A percentile compares a stretch with the other conserved stretches of the same genome.
Conservation (phyloP, 2,888 invertebrate genomes). For the Apamea epomidion region DNA sequence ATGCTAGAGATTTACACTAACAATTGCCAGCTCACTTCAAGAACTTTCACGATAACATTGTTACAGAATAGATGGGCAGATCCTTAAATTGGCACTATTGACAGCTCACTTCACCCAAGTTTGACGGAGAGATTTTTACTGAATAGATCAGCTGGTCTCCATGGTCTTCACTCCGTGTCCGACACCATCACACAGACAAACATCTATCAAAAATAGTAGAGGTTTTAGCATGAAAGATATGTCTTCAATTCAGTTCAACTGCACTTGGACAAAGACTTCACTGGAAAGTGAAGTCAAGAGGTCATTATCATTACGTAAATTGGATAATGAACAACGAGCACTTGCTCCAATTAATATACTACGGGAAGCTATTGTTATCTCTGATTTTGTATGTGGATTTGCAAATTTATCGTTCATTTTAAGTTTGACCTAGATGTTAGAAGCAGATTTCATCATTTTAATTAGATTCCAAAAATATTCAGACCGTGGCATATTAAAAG, state of each 20-base stretch:
- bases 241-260: constrained; percentile 16
- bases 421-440: constrained; percentile 40
- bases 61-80: too few species aligned
- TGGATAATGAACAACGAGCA: constrained; percentile 60
- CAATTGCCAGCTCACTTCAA: too few species aligned
- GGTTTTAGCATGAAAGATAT: neutral
- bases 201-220: neutral
- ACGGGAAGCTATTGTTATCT: constrained; percentile 43
- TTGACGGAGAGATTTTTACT: too few species aligned
- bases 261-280: constrained; percentile 37
- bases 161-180: neutral
- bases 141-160: neutral
- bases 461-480: constrained; percentile 13
- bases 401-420: constrained; percentile 30
- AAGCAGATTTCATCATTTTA: constrained; percentile 29
- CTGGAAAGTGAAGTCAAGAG: constrained; percentile 57
- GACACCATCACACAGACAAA: neutral
- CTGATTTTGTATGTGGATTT: constrained; percentile 17
- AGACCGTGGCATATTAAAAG: constrained; percentile 27
- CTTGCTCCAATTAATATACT: constrained; percentile 56
- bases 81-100: too few species aligned
- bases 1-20: too few species aligned
- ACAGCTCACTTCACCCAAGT: too few species aligned
- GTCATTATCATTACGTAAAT: constrained; percentile 64
- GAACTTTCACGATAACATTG: too few species aligned